A percentile compares a stretch with the other conserved stretches of the same genome.
phyloP scores from a whole-genome alignment of 2,113 vertebrate species.

The Lycaon pictus region DNA sequence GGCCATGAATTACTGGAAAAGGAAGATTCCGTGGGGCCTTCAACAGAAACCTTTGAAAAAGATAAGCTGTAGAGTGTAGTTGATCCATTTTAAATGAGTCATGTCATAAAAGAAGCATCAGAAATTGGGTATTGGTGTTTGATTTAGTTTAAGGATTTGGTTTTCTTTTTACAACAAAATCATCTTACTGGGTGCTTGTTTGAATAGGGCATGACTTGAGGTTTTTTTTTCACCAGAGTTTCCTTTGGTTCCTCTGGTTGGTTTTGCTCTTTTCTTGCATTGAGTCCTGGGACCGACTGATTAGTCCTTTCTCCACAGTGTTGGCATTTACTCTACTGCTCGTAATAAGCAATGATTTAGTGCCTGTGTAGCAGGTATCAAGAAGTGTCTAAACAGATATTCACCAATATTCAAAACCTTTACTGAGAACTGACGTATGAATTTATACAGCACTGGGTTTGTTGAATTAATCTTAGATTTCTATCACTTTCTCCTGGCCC shows the following conservation, averaged over 20 bases:
- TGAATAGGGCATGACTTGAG: background rate
- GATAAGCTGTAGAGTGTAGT: background rate
- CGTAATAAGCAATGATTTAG: background rate
- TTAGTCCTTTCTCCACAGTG: background rate
- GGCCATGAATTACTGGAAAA: background rate
- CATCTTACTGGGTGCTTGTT: background rate
- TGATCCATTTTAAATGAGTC: background rate
- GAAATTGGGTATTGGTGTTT: background rate
- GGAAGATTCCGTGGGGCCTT: background rate
- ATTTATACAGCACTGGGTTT: background rate
- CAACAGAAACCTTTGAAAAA: background rate
- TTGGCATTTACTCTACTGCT: background rate
- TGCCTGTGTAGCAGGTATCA: background rate
- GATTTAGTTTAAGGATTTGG: background rate
- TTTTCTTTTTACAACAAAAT: slow-evolving; percentile 44
- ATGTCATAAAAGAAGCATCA: background rate
- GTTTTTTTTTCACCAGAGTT: background rate
- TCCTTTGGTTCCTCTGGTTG: background rate
- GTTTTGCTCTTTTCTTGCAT: background rate
- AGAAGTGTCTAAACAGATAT: background rate
- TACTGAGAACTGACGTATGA: background rate
- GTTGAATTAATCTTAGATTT: background rate
- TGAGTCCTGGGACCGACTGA: background rate
- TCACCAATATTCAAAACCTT: background rate
- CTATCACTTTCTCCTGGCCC: background rate